A percentile compares a stretch with the other conserved stretches of the same genome.
These are phyloP conservation scores for Ceratina australensis DNA, from an alignment of 1,140 invertebrate genomes.

Conservation along the genomic window DNA sequence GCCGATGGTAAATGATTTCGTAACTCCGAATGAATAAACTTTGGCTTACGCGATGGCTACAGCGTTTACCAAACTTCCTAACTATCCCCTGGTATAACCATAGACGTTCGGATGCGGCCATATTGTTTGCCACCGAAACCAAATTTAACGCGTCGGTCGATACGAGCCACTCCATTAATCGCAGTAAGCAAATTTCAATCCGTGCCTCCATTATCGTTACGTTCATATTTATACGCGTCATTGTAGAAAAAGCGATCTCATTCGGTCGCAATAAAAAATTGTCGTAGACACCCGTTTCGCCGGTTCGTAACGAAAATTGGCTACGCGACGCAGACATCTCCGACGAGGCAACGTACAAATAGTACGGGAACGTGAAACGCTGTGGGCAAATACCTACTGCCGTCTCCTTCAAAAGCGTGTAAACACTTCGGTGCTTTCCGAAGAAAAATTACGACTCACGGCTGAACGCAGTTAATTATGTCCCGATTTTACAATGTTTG, in stretches of 20 bases:
- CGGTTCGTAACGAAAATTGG: background rate
- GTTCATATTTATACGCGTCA: too few species aligned
- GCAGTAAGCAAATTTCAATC: background rate
- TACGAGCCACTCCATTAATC: background rate
- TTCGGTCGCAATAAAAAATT: background rate
- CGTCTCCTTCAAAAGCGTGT: background rate
- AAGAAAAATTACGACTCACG: constrained; percentile 1
- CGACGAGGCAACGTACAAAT: constrained; percentile 1
- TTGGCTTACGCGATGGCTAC: background rate
- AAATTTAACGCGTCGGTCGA: background rate
- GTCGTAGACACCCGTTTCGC: too few species aligned
- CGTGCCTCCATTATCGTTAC: too few species aligned
- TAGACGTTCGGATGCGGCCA: background rate
- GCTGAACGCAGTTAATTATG: constrained; percentile 9
- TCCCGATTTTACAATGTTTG: background rate
- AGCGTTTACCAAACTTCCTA: background rate
- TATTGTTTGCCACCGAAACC: background rate
- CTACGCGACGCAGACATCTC: background rate
- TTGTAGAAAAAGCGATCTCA: too few species aligned
- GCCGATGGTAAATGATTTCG: constrained; percentile 19
- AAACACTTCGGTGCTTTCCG: constrained; percentile 3
- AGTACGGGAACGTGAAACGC: constrained; percentile 3
- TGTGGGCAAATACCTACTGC: constrained; percentile 15
- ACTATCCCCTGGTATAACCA: background rate
- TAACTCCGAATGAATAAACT: constrained; percentile 13